A percentile compares a stretch with the other conserved stretches of the same genome.
Evolutionary conservation across 2,797 vertebrate species (phyloP).

Genomic region (Macropodus opercularis): DNA sequence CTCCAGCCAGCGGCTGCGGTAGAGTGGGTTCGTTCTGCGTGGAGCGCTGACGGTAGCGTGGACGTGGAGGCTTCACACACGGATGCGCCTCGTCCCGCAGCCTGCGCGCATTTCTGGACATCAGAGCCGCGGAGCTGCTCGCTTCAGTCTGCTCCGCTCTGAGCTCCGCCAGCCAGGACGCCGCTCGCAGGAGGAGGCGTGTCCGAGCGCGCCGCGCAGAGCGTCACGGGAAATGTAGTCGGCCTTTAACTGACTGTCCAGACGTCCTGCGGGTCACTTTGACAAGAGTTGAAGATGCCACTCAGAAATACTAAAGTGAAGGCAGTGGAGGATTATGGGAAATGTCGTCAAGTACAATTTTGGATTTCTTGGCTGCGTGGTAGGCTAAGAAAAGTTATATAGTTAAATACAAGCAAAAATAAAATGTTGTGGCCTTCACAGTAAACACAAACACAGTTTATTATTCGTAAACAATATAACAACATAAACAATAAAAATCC

Average conservation of each 20-base stretch:
- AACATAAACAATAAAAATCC: too few relatives aligned
- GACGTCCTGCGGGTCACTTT: neutral
- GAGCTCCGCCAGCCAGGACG: constrained; percentile 49
- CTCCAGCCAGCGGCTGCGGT: constrained; percentile 33
- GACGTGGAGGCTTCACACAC: neutral
- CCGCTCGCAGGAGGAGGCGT: constrained; percentile 55
- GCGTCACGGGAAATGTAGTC: constrained; percentile 76
- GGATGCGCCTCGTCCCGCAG: constrained; percentile 31
- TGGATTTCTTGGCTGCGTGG: too few relatives aligned
- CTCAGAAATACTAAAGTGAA: neutral
- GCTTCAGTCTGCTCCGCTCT: constrained; percentile 41
- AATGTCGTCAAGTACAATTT: too few relatives aligned
- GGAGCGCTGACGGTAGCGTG: neutral
- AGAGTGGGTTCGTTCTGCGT: constrained; percentile 32
- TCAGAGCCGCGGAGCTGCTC: constrained; percentile 44
- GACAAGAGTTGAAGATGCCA: too few relatives aligned
- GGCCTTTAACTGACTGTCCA: rapidly evolving
- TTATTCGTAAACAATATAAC: too few relatives aligned
- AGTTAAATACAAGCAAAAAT: too few relatives aligned
- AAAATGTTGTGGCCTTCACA: too few relatives aligned
- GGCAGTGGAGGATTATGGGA: neutral
- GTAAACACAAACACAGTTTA: too few relatives aligned
- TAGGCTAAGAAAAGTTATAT: too few relatives aligned
- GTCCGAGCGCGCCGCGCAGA: constrained; percentile 43
- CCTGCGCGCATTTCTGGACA: constrained; percentile 55